These are phyloP conservation scores for Sebastes trivittatus DNA, from an alignment of 2,797 vertebrate species.

Conservation along the genomic window DNA sequence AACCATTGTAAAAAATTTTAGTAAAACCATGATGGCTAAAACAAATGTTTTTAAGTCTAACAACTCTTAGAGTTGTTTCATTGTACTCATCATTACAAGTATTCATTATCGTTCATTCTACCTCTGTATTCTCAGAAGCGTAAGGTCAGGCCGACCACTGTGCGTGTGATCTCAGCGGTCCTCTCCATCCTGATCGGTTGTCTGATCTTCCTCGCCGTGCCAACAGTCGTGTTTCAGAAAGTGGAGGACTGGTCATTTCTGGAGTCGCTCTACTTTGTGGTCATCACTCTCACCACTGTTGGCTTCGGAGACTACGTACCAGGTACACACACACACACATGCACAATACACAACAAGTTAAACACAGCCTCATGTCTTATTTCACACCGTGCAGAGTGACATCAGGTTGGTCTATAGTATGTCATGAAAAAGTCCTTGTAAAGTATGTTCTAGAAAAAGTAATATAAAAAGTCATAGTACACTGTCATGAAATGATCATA, in stretches of 20 bases:
- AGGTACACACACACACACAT: constrained; percentile 56
- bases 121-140: constrained; percentile 80
- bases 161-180: constrained; percentile 88
- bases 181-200: constrained; percentile 92
- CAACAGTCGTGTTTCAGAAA: constrained; percentile 87
- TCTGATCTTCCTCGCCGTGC: constrained; percentile 90
- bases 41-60: not conserved
- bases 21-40: not conserved
- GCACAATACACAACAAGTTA: not conserved
- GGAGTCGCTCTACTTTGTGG: constrained; percentile 91
- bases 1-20: accelerated
- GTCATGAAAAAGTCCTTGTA: no score
- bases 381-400: not conserved
- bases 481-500: no score
- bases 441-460: no score
- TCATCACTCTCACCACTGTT: constrained; percentile 93
- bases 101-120: not conserved
- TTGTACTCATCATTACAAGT: not conserved
- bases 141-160: constrained; percentile 85
- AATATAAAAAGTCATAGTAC: no score
- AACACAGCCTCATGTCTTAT: not conserved
- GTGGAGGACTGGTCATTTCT: constrained; percentile 88
- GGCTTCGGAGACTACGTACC: constrained; percentile 94
- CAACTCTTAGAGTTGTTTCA: not conserved
- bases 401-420: no score